Conservation (phyloP, 1,140 invertebrate genomes). For the Hylaeus anthracinus region DNA sequence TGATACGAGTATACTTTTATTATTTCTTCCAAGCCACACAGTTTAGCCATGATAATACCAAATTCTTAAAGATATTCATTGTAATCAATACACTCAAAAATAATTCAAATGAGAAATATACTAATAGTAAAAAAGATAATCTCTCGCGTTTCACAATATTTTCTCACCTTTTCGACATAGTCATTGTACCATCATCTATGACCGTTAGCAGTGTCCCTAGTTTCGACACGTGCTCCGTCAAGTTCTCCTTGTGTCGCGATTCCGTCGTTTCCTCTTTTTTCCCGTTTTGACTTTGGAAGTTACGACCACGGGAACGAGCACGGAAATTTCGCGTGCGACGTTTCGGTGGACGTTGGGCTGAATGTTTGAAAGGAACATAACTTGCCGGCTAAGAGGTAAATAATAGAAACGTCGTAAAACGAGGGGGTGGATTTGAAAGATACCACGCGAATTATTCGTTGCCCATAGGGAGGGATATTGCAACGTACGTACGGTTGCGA, state of each 20-base stretch:
- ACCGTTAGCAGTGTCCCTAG: too few relatives aligned
- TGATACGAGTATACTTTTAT: too few relatives aligned
- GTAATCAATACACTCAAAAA: too few relatives aligned
- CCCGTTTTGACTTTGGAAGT: slow-evolving; percentile 1
- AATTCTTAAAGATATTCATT: too few relatives aligned
- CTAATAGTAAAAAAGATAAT: too few relatives aligned
- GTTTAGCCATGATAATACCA: too few relatives aligned
- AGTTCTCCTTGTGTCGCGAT: not conserved
- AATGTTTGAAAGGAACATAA: slow-evolving; percentile 40
- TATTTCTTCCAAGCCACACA: too few relatives aligned
- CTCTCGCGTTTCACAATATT: too few relatives aligned
- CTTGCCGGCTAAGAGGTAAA: slow-evolving; percentile 27
- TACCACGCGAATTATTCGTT: slow-evolving; percentile 26
- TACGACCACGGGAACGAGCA: slow-evolving; percentile 26
- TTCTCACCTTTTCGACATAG: too few relatives aligned
- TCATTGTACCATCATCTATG: too few relatives aligned
- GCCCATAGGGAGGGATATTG: not conserved
- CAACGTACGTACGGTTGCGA: not conserved
- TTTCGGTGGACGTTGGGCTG: slow-evolving; percentile 34
- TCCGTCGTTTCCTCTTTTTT: not conserved
- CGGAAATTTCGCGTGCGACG: slow-evolving; percentile 32
- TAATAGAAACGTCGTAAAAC: slow-evolving; percentile 39
- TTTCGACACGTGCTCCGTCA: not conserved
- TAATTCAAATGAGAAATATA: too few relatives aligned
- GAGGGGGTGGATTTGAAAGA: slow-evolving; percentile 33